Evolutionary conservation across 2,113 vertebrate species (phyloP).

Genomic region (Scortum barcoo): DNA sequence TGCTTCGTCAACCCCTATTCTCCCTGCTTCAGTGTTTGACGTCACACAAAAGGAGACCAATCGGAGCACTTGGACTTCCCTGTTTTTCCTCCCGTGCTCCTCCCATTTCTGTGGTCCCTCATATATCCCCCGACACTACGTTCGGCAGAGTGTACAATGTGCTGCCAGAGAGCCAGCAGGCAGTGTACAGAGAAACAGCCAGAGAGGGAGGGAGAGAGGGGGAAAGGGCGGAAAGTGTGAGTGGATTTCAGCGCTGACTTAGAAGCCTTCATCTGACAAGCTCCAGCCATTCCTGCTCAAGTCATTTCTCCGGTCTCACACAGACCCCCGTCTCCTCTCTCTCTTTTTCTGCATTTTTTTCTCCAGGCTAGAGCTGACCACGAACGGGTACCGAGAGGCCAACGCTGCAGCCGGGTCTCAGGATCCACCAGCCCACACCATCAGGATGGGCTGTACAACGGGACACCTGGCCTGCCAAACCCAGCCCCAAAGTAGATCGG

Average conservation of each 20-base stretch:
- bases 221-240: slow-evolving; percentile 73
- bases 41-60: slow-evolving; percentile 75
- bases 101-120: slow-evolving; percentile 55
- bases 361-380: slow-evolving; percentile 55
- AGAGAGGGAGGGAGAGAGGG: slow-evolving; percentile 66
- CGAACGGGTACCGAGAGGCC: slow-evolving; percentile 40
- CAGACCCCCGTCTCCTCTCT: slow-evolving; percentile 40
- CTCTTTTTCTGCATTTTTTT: slow-evolving; percentile 37
- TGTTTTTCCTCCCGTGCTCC: slow-evolving; percentile 31
- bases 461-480: slow-evolving; percentile 89
- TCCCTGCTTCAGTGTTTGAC: slow-evolving; percentile 63
- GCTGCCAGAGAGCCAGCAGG: slow-evolving; percentile 75
- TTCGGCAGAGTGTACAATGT: slow-evolving; percentile 79
- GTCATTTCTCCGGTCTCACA: slow-evolving; percentile 45
- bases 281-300: slow-evolving; percentile 38
- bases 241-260: slow-evolving; percentile 72
- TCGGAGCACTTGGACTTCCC: slow-evolving; percentile 41
- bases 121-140: slow-evolving; percentile 69
- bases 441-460: slow-evolving; percentile 89
- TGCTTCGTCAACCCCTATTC: slow-evolving; percentile 52
- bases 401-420: slow-evolving; percentile 25
- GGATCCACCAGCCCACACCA: slow-evolving; percentile 31
- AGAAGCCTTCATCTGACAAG: slow-evolving; percentile 51
- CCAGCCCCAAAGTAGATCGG: slow-evolving; percentile 69
- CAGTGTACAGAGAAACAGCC: slow-evolving; percentile 64